Conservation (phyloP, 2,113 vertebrate species). For the Rhynchomys soricoides region DNA sequence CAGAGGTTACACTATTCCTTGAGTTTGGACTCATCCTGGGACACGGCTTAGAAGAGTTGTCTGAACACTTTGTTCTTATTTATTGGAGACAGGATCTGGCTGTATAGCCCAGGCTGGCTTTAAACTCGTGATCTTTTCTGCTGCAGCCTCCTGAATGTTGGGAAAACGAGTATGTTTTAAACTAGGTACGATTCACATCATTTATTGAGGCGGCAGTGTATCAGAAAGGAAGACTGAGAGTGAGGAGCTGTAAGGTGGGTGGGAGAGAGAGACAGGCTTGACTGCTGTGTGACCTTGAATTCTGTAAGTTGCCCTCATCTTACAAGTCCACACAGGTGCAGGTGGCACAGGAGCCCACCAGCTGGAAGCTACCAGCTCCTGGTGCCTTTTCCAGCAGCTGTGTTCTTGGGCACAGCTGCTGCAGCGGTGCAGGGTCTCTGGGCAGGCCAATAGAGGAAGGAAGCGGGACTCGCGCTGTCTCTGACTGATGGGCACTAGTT, state of each 20-base stretch:
- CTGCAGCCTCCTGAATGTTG: neutral
- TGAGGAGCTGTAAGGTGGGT: neutral
- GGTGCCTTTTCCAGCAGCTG: neutral
- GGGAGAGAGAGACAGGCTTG: neutral
- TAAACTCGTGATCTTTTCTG: neutral
- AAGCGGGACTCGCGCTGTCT: neutral
- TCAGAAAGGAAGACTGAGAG: neutral
- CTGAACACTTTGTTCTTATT: neutral
- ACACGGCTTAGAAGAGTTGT: neutral
- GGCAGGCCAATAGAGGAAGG: neutral
- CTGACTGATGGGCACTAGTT: neutral
- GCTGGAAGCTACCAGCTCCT: rapidly evolving
- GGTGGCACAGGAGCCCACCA: rapidly evolving
- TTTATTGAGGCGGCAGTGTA: neutral
- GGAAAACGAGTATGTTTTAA: neutral
- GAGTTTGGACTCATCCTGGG: neutral
- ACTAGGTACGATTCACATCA: neutral
- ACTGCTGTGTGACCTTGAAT: neutral
- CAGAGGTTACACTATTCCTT: neutral
- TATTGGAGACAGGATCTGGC: neutral
- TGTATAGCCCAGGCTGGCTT: neutral
- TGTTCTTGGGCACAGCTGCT: neutral
- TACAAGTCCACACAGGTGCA: neutral
- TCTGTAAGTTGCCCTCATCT: neutral
- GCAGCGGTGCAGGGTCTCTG: rapidly evolving